Evolutionary conservation across 2,113 vertebrate species (phyloP).

Genomic region (Myodes glareolus): DNA sequence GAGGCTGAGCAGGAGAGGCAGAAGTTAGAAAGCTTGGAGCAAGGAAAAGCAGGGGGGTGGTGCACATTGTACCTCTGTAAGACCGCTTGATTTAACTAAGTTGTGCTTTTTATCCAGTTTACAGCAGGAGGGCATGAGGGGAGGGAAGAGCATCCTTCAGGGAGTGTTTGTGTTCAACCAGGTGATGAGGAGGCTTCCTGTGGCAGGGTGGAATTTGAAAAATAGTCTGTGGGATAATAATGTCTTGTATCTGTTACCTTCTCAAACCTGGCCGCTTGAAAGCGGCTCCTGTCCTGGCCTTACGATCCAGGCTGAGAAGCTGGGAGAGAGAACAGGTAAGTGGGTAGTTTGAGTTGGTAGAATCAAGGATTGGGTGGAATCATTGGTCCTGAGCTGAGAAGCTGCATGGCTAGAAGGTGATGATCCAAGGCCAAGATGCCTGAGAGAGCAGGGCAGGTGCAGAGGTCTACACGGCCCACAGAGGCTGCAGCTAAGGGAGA

Average conservation of each 20-base stretch:
- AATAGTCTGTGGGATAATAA: not conserved
- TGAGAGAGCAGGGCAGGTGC: not conserved
- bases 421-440: fast-evolving
- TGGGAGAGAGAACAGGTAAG: not conserved
- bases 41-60: fast-evolving
- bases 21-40: not conserved
- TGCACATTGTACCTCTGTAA: fast-evolving
- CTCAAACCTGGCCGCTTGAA: not conserved
- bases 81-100: not conserved
- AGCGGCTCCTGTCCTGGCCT: not conserved
- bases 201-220: not conserved
- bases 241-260: not conserved
- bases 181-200: not conserved
- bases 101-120: not conserved
- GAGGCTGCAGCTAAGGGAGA: fast-evolving
- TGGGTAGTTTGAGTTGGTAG: fast-evolving
- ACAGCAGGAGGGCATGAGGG: not conserved
- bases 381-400: not conserved
- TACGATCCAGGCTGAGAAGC: not conserved
- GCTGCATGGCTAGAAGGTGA: not conserved
- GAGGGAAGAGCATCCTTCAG: not conserved
- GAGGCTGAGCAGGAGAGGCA: not conserved
- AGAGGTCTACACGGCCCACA: too few relatives aligned
- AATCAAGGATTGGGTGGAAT: too few relatives aligned
- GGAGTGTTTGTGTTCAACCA: not conserved